Evolutionary conservation across 2,888 invertebrate species (phyloP).

Genomic region (Heteropelma amictum): DNA sequence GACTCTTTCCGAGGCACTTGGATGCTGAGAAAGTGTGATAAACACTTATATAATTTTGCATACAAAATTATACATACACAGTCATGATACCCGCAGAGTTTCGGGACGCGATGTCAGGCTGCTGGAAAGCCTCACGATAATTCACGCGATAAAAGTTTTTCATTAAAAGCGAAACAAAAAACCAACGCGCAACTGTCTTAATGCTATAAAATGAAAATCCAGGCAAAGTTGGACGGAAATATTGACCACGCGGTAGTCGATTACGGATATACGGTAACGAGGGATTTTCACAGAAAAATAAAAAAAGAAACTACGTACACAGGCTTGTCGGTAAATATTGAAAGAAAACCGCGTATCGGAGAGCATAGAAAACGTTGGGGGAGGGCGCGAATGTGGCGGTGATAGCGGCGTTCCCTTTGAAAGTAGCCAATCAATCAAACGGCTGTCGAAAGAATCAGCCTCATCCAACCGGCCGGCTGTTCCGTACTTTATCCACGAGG

Average conservation of each 20-base stretch:
- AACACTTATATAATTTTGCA: slow-evolving; percentile 24
- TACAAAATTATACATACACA: slow-evolving; percentile 4
- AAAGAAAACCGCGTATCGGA: too few species aligned
- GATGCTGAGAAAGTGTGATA: slow-evolving; percentile 23
- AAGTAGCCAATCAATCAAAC: slow-evolving; percentile 66
- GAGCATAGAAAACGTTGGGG: slow-evolving; percentile 53
- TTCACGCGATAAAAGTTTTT: neutral
- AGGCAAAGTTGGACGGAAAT: too few species aligned
- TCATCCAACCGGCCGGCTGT: slow-evolving; percentile 45
- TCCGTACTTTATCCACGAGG: neutral
- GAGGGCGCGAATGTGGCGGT: slow-evolving; percentile 52
- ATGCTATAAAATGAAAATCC: too few species aligned
- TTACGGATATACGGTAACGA: slow-evolving; percentile 20
- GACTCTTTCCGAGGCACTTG: slow-evolving; percentile 25
- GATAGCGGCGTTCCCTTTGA: slow-evolving; percentile 71
- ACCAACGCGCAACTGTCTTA: neutral
- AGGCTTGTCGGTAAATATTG: slow-evolving; percentile 24
- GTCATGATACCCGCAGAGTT: slow-evolving; percentile 15
- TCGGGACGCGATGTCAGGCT: neutral
- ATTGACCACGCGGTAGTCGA: slow-evolving; percentile 18
- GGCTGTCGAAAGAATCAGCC: slow-evolving; percentile 61
- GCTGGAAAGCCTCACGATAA: neutral
- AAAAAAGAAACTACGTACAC: neutral
- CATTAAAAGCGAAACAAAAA: neutral
- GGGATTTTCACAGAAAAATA: neutral